A percentile compares a stretch with the other conserved stretches of the same genome.
Conservation (phyloP, 2,113 vertebrate species). For the Regulus satrapa region DNA sequence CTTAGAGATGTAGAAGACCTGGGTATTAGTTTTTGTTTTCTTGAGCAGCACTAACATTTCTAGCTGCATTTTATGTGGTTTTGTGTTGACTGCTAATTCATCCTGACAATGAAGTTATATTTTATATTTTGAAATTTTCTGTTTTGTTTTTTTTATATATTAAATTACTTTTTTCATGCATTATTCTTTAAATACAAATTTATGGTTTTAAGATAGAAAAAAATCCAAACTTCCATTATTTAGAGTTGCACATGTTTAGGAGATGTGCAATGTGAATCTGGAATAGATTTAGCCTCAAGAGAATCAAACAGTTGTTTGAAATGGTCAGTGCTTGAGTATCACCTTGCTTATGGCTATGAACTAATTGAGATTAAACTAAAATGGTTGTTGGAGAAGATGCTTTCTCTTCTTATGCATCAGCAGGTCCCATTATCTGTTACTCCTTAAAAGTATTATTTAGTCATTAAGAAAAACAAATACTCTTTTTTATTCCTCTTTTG, state of each 20-base stretch:
- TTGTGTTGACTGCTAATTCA: neutral
- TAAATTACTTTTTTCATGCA: neutral
- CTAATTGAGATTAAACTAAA: slow-evolving; percentile 41
- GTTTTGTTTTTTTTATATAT: neutral
- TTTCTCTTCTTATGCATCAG: neutral
- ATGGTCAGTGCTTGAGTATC: neutral
- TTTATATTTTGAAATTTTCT: neutral
- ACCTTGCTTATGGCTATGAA: slow-evolving; percentile 24
- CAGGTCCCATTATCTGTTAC: neutral
- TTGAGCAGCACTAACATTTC: neutral
- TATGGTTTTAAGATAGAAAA: neutral
- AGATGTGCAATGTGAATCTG: neutral
- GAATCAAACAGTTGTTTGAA: slow-evolving; percentile 32
- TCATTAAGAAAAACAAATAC: neutral
- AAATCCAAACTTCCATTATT: neutral
- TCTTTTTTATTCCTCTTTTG: neutral
- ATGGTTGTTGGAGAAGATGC: neutral
- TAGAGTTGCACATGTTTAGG: neutral
- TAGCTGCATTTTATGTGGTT: neutral
- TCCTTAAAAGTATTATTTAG: slow-evolving; percentile 7
- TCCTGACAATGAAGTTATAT: neutral
- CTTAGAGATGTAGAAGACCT: neutral
- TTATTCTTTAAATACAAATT: neutral
- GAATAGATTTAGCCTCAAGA: slow-evolving; percentile 11
- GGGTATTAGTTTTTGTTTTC: neutral